Percentiles rank a stretch among this genome's conserved stretches.
phyloP scores from a whole-genome alignment of 53 echinoderm and acorn worm genomes.

The Astropecten irregularis region DNA sequence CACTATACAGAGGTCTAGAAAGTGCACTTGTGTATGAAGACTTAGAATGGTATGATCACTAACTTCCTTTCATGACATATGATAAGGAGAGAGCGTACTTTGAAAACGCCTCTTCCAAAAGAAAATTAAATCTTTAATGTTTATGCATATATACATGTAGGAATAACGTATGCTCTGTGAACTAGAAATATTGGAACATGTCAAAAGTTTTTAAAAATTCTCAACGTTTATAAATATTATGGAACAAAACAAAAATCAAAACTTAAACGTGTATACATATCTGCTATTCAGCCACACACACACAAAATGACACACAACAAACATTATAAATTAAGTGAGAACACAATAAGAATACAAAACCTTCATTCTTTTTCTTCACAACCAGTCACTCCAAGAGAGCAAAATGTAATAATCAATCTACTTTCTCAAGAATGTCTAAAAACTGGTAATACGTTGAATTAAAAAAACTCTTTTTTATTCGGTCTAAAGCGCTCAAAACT shows the following conservation, averaged over 20 bases:
- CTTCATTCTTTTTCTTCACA: background rate
- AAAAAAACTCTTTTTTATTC: no score
- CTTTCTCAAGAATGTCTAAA: background rate
- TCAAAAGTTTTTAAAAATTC: no score
- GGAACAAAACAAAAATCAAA: no score
- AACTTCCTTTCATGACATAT: no score
- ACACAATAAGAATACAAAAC: background rate
- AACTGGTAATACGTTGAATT: no score
- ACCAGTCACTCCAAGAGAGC: no score
- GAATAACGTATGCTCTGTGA: background rate
- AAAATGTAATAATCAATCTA: background rate
- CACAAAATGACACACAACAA: constrained; percentile 8
- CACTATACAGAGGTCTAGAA: constrained; percentile 27
- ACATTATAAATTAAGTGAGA: background rate
- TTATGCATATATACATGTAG: constrained; percentile 4
- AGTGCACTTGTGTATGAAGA: constrained; percentile 55
- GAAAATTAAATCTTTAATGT: no score
- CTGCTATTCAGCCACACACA: background rate
- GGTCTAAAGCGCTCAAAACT: no score
- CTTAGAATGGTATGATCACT: no score
- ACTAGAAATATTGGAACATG: no score
- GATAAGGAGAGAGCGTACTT: no score
- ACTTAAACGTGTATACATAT: background rate
- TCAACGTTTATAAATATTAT: background rate
- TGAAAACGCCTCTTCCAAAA: no score